Evolutionary conservation across 2,797 vertebrate genomes (phyloP), one percentile per base, ranked within the genome.

Genomic region (Antennarius maculatus): DNA sequence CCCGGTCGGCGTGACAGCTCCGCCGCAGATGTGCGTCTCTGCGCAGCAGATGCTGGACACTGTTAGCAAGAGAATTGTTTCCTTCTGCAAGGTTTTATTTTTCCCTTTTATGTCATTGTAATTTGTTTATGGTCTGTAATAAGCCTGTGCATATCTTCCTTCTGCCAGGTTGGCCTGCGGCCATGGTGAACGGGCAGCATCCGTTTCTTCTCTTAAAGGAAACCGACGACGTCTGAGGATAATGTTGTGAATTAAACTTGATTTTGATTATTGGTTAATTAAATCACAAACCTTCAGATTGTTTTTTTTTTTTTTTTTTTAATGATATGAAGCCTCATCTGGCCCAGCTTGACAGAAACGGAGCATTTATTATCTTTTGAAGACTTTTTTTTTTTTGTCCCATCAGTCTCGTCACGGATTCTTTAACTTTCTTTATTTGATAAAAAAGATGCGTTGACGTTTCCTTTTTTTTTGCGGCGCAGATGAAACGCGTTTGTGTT

Each of bases 111-210:
- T 86, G 81, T 83, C 17, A 55, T 63, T 69, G 66, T 85, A 77
- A 86, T 92, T 85, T 92, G 86, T 92, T 92, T 88, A 88, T 78
- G 69, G 77, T 85, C 71, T 75, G 77, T 86, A 86, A 83, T 89
- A 87, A 86, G 85, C 82, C 80, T 56, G 71, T 50, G 69, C 85
- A 85, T 86, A 80, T 77, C 85, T 77, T 71, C 79, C 79, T 73
- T 72, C 75, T 86, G 86, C 86, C 81, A 83, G 76, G 71, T 86
- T 89, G 86, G 88, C 80, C 67, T 51, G 28, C 42, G 56, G 88
- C 81, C 86, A 82, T 69, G 61, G 28, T 65, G 69, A 82, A 80
- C 74, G 80, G 77, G 69, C 74, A 71, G 71, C 67, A 54, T 54
- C 76, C 82, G 69, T 70, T 56, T 64, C 62, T 18, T 57, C 61